Evolutionary conservation across 1,140 invertebrate species (phyloP), one percentile per base, ranked within the genome.

Genomic region (Periplaneta americana): DNA sequence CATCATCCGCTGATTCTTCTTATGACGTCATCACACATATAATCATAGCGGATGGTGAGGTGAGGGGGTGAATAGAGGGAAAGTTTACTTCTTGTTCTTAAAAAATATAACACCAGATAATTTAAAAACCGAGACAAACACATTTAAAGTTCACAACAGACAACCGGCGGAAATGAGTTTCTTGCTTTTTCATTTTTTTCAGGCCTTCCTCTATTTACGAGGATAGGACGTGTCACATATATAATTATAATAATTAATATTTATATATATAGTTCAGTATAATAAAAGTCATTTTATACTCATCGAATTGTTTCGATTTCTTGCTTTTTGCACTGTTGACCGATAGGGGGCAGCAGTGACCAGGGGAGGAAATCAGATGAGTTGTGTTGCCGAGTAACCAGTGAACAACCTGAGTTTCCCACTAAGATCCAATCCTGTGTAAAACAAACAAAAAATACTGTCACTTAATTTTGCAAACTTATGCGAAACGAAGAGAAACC

Each of bases 31-130:
- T n/a, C 22, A 66, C 48, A n/a, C 28, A n/a, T 66, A 66, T n/a
- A 66, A 66, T n/a, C 3, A 66, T 28, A 66, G 48, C 22, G 10
- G 48, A 8, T n/a, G 48, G 28, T n/a, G 22, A 66, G 48, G 48
- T 22, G 48, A n/a, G n/a, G n/a, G n/a, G n/a, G n/a, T n/a, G n/a
- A n/a, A n/a, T n/a, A n/a, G n/a, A n/a, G n/a, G n/a, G n/a, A n/a
- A n/a, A 48, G 48, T n/a, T 28, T 34, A 78, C n/a, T 34, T 22
- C 31, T 28, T 78, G 76, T 36, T 36, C 36, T 78, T 36, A 78
- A 78, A 78, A 78, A 78, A 78, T 78, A 78, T 78, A 78, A 78
- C 76, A 78, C 76, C 76, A 78, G 76, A 78, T 78, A 78, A 78
- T 78, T 78, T 36, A 78, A 36, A 78, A 78, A 78, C 76, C 28